Base-by-base conservation (phyloP, 2,113 vertebrate species). In the Taxidea taxus region DNA sequence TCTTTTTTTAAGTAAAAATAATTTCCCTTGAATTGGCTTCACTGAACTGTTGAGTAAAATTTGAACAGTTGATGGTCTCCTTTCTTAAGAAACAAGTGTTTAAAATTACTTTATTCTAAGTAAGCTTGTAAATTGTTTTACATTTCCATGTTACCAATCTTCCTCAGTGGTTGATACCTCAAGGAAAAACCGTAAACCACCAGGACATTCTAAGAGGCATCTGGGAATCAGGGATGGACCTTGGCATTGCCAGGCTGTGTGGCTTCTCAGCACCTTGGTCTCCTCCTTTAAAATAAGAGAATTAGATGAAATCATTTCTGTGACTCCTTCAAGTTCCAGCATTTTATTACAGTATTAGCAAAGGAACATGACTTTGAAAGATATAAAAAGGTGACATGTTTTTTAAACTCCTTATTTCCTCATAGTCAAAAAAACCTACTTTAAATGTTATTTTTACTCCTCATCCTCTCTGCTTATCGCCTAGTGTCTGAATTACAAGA, bases 401-500 rank as follows among this genome's bases (percentile, higher is more conserved):
- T 95, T 60, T 1, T 58, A 92, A 95, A 66, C 51, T 78, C 15
- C 56, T 39, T 44, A 25, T 74, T 93, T 83, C 96, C 77, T 87
- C n/a, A 13, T 49, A 92, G 77, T 64, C 78, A 68, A 96, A 90
- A 25, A 27, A 25, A 23, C 21, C 18, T 27, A 70, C 74, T 94
- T 86, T 70, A 94, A 66, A 66, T 81, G 20, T 77, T 58, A 84
- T 86, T 86, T 96, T 94, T 87, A 94, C 56, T 90, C 81, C 47
- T 90, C 37, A 47, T 64, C 31, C 64, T 93, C 47, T 87, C 62
- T 90, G 85, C 39, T 90, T 91, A 25, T 89, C n/a, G 4, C 21
- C 81, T 39, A 42, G 47, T 89, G 25, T 68, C 58, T 97, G 77
- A 96, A 91, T 98, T 90, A 95, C 11, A 80, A 56, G n/a, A 42